Conservation (phyloP, 2,113 vertebrate species). For the Sylvicapra grimmia region DNA sequence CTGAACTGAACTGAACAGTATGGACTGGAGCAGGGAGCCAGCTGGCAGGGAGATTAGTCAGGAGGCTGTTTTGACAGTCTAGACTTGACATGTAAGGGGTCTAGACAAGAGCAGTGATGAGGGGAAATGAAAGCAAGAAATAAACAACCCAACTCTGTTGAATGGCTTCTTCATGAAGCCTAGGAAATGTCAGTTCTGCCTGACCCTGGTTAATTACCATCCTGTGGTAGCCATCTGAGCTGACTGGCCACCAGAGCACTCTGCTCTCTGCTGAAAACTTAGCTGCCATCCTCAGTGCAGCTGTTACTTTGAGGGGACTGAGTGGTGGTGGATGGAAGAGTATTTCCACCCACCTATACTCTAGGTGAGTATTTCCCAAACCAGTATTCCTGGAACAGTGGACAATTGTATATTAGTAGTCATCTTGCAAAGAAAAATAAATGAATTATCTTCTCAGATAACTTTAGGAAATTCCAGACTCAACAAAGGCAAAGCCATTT, state of each 20-base stretch:
- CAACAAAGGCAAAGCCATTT: neutral
- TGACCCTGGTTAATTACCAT: slow-evolving; percentile 6
- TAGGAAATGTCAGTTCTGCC: neutral
- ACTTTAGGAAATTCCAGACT: neutral
- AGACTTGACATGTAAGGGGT: neutral
- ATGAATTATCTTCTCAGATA: neutral
- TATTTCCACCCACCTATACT: neutral
- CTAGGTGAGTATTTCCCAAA: neutral
- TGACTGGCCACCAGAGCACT: neutral
- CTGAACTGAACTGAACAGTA: neutral
- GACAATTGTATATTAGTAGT: neutral
- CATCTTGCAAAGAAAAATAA: neutral
- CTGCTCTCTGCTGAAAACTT: neutral
- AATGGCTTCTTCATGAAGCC: neutral
- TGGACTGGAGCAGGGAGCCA: neutral
- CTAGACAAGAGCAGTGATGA: slow-evolving; percentile 17
- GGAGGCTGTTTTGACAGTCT: slow-evolving; percentile 50
- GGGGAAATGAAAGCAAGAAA: slow-evolving; percentile 42
- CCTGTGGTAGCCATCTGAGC: neutral
- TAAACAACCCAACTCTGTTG: slow-evolving; percentile 7
- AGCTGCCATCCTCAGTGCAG: neutral
- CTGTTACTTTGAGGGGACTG: neutral
- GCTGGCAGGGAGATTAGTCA: slow-evolving; percentile 9
- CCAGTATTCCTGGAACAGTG: neutral
- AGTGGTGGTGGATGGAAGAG: neutral